Percentiles rank a stretch among this genome's conserved stretches.
phyloP scores from a whole-genome alignment of 2,113 vertebrate species.

The Lates calcarifer region DNA sequence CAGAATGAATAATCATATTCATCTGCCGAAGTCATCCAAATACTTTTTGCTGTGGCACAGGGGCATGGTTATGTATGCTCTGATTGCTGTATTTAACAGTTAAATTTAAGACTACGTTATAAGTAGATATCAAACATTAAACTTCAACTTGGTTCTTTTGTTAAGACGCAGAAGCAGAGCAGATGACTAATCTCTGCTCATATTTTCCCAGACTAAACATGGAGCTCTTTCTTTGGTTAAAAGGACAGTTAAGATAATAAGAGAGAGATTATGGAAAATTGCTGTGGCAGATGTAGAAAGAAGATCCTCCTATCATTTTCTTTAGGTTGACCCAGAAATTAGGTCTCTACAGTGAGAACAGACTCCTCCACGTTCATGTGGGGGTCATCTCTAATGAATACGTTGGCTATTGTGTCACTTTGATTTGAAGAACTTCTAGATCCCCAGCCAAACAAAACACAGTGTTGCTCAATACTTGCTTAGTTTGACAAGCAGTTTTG shows the following conservation, averaged over 20 bases:
- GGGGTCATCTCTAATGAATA: conserved; percentile 45
- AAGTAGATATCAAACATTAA: conserved; percentile 16
- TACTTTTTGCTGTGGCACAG: background rate
- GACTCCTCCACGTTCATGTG: conserved; percentile 32
- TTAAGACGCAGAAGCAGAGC: conserved; percentile 6
- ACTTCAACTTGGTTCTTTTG: conserved; percentile 26
- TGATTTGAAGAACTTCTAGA: conserved; percentile 17
- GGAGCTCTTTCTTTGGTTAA: conserved; percentile 38
- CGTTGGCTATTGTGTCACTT: background rate
- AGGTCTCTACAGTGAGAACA: conserved; percentile 3
- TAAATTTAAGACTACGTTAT: background rate
- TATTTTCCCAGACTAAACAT: conserved; percentile 48
- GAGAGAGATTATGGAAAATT: conserved; percentile 78
- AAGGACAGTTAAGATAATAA: conserved; percentile 75
- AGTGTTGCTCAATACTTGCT: conserved; percentile 12
- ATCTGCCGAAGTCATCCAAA: background rate
- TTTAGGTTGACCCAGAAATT: conserved; percentile 65
- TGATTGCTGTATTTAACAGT: background rate
- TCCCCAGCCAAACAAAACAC: conserved; percentile 10
- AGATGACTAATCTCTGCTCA: conserved; percentile 49
- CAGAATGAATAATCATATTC: background rate
- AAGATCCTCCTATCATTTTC: conserved; percentile 73
- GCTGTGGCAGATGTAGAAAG: conserved; percentile 62
- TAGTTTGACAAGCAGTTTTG: background rate
- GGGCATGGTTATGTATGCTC: background rate